Evolutionary conservation across 2,113 vertebrate genomes (phyloP).

Genomic region (Laticauda colubrina): DNA sequence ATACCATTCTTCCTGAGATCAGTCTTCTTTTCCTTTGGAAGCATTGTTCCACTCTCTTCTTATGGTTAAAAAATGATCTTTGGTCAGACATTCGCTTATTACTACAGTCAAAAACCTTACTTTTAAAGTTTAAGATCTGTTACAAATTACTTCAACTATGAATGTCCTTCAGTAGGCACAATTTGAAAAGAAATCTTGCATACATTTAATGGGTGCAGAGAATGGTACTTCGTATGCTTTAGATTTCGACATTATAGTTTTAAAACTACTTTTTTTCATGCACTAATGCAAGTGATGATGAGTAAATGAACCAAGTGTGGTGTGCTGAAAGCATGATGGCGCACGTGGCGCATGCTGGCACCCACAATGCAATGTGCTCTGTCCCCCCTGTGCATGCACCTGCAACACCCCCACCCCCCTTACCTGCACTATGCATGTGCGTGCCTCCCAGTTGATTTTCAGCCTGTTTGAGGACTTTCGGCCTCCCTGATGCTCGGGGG

Average conservation of each 20-base stretch:
- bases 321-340: no score
- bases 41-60: background rate
- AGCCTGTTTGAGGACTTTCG: no score
- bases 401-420: no score
- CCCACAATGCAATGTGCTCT: no score
- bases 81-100: background rate
- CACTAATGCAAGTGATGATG: no score
- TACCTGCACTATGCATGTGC: no score
- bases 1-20: background rate
- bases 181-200: background rate
- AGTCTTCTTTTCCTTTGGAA: background rate
- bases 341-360: no score
- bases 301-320: no score
- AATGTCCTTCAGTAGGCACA: background rate
- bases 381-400: no score
- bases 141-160: background rate
- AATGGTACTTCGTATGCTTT: background rate
- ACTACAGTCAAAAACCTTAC: background rate
- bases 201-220: background rate
- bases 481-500: no score
- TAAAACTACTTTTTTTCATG: background rate
- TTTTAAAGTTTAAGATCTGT: background rate
- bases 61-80: background rate
- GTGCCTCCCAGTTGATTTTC: no score
- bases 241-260: background rate